Conservation (phyloP, 2,888 invertebrate genomes). For the Phortica magna region DNA sequence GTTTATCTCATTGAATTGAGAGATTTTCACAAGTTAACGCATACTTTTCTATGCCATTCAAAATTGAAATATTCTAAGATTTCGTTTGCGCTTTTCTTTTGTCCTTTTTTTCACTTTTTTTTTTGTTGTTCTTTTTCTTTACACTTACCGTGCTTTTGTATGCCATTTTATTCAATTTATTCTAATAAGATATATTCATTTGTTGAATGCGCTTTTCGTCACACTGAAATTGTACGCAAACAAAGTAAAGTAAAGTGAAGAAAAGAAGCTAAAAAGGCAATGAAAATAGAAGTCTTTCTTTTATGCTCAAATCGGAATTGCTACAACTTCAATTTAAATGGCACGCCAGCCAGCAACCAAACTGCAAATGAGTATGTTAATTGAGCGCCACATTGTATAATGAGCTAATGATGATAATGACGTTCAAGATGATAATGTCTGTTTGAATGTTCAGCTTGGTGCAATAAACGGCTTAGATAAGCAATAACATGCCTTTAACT, state of each 20-base stretch:
- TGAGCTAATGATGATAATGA: conserved; percentile 8
- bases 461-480: too few species aligned
- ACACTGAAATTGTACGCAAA: too few species aligned
- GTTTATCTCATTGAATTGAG: conserved; percentile 2
- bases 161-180: neutral
- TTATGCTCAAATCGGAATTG: too few species aligned
- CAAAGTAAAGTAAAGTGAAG: too few species aligned
- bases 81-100: neutral
- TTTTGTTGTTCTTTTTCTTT: neutral
- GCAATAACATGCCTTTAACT: too few species aligned
- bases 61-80: neutral
- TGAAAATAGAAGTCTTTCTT: too few species aligned
- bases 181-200: neutral
- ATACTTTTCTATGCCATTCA: neutral
- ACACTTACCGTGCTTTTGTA: neutral
- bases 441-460: too few species aligned
- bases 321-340: too few species aligned
- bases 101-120: neutral
- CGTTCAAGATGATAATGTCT: neutral
- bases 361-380: conserved; percentile 8
- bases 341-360: neutral
- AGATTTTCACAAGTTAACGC: conserved; percentile 3
- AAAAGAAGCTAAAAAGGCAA: too few species aligned
- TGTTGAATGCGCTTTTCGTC: too few species aligned
- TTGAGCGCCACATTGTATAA: conserved; percentile 13